Evolutionary conservation across 1,140 invertebrate species (phyloP).

Genomic region (Rhagoletis zephyria): DNA sequence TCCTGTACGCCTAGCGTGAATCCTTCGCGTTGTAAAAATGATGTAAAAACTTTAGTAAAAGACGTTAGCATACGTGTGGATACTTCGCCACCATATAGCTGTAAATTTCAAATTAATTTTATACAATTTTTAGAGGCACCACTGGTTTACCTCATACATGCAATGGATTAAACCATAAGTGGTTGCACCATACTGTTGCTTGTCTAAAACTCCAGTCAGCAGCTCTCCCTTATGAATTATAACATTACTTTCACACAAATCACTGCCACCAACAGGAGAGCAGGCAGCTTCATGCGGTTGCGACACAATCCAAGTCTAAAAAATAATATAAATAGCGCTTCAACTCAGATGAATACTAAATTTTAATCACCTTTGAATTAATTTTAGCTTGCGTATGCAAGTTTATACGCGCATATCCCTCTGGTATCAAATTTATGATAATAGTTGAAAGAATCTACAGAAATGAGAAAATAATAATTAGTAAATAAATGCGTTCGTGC

Average conservation of each 20-base stretch:
- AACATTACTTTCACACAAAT: constrained; percentile 90
- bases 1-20: constrained; percentile 97
- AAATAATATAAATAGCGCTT: not conserved
- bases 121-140: not conserved
- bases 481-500: constrained; percentile 25
- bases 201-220: constrained; percentile 94
- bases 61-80: constrained; percentile 88
- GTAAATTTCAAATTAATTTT: constrained; percentile 57
- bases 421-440: constrained; percentile 89
- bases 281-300: not conserved
- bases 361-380: constrained; percentile 76
- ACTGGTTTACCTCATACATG: constrained; percentile 83
- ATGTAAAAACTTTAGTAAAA: constrained; percentile 93
- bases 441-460: constrained; percentile 80
- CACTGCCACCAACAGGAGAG: not conserved
- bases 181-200: constrained; percentile 95
- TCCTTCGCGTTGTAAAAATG: constrained; percentile 90
- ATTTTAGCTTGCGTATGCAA: constrained; percentile 90
- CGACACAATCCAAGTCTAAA: constrained; percentile 26
- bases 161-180: constrained; percentile 93
- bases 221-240: constrained; percentile 92
- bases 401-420: constrained; percentile 82
- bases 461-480: constrained; percentile 71
- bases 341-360: not conserved
- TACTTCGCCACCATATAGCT: constrained; percentile 90